Conservation (phyloP, 2,888 invertebrate species). For the Aporophyla lueneburgensis region DNA sequence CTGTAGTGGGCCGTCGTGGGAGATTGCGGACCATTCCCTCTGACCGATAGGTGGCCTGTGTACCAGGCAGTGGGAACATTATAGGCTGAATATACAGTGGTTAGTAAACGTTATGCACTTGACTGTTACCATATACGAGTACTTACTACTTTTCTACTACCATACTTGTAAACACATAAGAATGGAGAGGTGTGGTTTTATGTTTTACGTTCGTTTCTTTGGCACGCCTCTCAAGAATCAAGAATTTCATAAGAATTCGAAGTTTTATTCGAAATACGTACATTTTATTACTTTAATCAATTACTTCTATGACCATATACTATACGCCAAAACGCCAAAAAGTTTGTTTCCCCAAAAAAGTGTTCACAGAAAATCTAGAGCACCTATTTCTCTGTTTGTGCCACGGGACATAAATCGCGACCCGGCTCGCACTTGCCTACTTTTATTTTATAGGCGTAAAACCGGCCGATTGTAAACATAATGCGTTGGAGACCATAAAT, state of each 20-base stretch:
- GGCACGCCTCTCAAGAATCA: not conserved
- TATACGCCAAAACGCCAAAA: not conserved
- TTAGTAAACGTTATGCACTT: not conserved
- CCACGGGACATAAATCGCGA: constrained; percentile 32
- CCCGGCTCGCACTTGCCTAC: constrained; percentile 42
- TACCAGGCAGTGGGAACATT: no score
- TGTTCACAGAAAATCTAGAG: constrained; percentile 34
- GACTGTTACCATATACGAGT: no score
- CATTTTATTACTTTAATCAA: not conserved
- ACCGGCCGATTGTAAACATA: constrained; percentile 65
- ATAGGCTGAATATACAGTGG: no score
- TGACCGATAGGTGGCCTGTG: no score
- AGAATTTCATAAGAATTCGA: not conserved
- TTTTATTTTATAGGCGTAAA: constrained; percentile 62
- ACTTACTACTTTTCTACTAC: no score
- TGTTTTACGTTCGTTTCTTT: no score
- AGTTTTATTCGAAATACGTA: not conserved
- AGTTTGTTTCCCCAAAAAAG: not conserved
- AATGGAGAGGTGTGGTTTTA: not conserved
- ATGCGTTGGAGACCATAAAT: constrained; percentile 69
- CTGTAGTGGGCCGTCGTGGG: no score
- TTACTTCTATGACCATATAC: not conserved
- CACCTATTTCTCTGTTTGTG: constrained; percentile 22
- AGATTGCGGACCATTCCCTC: no score
- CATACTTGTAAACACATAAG: not conserved